Conservation (phyloP, 2,888 invertebrate genomes). For the Pseudococcus longispinus region DNA sequence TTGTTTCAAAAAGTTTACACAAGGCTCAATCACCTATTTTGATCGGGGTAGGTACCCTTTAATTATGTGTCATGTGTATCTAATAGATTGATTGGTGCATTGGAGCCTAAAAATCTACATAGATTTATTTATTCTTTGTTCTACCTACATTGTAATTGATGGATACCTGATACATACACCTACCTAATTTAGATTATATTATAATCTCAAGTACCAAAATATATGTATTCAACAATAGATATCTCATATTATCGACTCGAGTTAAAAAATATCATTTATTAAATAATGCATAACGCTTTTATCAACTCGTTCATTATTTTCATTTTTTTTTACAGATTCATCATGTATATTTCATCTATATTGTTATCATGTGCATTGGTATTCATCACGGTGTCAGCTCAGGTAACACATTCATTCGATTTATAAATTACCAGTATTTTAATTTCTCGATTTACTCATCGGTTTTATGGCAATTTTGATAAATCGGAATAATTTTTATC, state of each 20-base stretch:
- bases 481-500: background rate
- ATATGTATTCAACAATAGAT: background rate
- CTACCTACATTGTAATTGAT: background rate
- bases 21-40: too few relatives aligned
- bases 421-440: background rate
- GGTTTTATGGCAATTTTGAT: background rate
- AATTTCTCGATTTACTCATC: background rate
- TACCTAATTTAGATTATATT: background rate
- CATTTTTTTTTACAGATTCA: background rate
- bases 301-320: background rate
- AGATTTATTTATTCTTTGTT: background rate
- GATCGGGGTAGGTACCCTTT: too few relatives aligned
- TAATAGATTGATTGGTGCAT: too few relatives aligned
- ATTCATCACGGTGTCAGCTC: background rate
- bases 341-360: background rate
- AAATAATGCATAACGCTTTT: background rate
- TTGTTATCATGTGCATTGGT: conserved; percentile 4
- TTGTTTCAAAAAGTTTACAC: too few relatives aligned
- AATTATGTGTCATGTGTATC: too few relatives aligned
- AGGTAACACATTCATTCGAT: background rate
- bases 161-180: background rate
- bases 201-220: too few relatives aligned
- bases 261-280: background rate
- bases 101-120: background rate
- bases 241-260: background rate